Conservation (phyloP, 1,140 invertebrate species). For the Diachasma alloeum region DNA sequence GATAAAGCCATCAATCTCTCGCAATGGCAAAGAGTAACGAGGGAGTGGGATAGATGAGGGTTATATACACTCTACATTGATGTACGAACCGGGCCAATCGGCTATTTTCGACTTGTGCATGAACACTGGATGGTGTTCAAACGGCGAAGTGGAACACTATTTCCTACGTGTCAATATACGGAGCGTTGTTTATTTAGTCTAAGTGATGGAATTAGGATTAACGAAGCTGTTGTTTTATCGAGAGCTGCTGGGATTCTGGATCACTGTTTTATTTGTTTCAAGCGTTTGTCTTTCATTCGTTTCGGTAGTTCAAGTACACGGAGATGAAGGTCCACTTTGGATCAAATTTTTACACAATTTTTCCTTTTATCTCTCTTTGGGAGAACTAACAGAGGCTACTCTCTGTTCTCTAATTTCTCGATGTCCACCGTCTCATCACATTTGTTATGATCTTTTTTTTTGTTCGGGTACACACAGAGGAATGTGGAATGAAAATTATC, state of each 20-base stretch:
- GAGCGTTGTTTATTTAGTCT: not conserved
- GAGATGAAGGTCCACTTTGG: too few relatives aligned
- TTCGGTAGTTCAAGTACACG: not conserved
- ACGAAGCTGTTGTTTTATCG: not conserved
- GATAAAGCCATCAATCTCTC: constrained; percentile 24
- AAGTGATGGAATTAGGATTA: not conserved
- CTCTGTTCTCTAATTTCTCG: too few relatives aligned
- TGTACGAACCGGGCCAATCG: not conserved
- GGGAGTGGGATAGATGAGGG: not conserved
- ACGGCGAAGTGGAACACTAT: not conserved
- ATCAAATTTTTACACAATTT: too few relatives aligned
- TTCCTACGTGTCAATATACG: not conserved
- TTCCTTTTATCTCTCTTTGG: too few relatives aligned
- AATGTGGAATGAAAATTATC: too few relatives aligned
- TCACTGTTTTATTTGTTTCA: not conserved
- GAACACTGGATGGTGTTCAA: not conserved
- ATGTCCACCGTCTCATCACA: too few relatives aligned
- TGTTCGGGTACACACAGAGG: too few relatives aligned
- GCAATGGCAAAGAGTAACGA: constrained; percentile 5
- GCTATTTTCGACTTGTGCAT: not conserved
- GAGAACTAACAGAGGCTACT: too few relatives aligned
- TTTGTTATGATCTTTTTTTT: too few relatives aligned
- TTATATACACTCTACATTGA: not conserved
- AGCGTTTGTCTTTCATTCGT: not conserved
- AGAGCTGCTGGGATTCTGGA: not conserved